Conservation (phyloP, 2,113 vertebrate species). For the Labrus mixtus region DNA sequence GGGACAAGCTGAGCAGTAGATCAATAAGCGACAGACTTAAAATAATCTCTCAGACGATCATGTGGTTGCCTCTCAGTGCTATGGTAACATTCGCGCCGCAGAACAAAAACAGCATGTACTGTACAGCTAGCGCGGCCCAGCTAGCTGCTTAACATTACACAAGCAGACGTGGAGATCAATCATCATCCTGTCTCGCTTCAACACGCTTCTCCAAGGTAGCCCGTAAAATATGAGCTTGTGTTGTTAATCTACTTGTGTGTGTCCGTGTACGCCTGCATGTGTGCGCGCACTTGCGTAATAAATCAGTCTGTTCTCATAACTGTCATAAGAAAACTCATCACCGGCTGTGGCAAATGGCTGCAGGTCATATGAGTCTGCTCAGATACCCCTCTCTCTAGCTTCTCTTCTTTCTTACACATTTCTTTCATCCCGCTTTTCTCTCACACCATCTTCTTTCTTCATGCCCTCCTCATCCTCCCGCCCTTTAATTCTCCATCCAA, state of each 20-base stretch:
- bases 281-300: conserved; percentile 13
- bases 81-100: conserved; percentile 24
- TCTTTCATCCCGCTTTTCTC: conserved; percentile 33
- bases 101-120: conserved; percentile 26
- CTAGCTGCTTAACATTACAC: conserved; percentile 19
- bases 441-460: conserved; percentile 38
- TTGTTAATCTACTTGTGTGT: conserved; percentile 26
- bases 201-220: conserved; percentile 32
- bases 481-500: conserved; percentile 48
- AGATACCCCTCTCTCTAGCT: conserved; percentile 14
- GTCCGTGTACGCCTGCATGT: not conserved
- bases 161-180: conserved; percentile 41
- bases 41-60: conserved; percentile 19
- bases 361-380: conserved; percentile 40
- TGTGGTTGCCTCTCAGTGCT: conserved; percentile 22
- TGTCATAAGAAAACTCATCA: conserved; percentile 54
- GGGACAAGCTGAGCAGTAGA: conserved; percentile 7
- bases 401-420: conserved; percentile 6
- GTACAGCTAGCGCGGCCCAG: not conserved
- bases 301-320: conserved; percentile 56
- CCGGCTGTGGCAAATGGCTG: conserved; percentile 40
- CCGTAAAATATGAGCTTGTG: conserved; percentile 44
- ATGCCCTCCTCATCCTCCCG: conserved; percentile 31
- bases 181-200: conserved; percentile 34
- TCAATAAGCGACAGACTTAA: conserved; percentile 26